These are phyloP conservation scores for Meteorus colon DNA, from an alignment of 2,888 invertebrate species.

Conservation along the genomic window DNA sequence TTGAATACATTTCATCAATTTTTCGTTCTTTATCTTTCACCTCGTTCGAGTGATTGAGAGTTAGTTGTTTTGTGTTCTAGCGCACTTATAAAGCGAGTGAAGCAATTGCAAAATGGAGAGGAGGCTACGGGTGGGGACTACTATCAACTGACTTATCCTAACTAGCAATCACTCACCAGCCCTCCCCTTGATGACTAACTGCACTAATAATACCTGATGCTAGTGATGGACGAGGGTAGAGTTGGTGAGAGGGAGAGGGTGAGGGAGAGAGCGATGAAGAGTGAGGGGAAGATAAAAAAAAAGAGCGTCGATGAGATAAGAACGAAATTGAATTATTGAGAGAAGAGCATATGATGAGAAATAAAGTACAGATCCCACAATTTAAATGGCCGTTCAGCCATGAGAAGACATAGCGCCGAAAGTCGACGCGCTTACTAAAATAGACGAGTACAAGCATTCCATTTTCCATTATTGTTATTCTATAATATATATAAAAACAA, in stretches of 20 bases:
- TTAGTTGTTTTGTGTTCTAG: conserved; percentile 71
- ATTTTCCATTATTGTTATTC: not conserved
- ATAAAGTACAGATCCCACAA: conserved; percentile 13
- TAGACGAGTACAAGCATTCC: not conserved
- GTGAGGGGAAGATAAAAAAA: conserved; percentile 12
- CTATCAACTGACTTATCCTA: conserved; percentile 72
- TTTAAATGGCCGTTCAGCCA: not conserved
- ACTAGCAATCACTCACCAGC: conserved; percentile 67
- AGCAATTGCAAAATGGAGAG: conserved; percentile 71
- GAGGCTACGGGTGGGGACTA: conserved; percentile 70
- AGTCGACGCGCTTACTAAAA: not conserved
- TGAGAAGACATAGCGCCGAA: not conserved
- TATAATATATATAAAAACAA: not conserved
- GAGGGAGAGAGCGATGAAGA: conserved; percentile 30
- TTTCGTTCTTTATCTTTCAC: not conserved
- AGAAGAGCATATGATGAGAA: not conserved
- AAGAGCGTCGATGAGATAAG: not conserved
- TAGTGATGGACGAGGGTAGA: conserved; percentile 40
- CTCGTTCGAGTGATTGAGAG: conserved; percentile 53
- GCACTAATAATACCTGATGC: conserved; percentile 52
- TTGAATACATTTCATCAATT: not conserved
- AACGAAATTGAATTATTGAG: not conserved
- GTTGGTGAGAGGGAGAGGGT: conserved; percentile 27
- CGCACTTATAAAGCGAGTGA: conserved; percentile 70
- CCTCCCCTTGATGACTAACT: conserved; percentile 63